These are phyloP conservation scores for Tragelaphus eurycerus DNA, from an alignment of 2,797 vertebrate genomes.

Conservation along the genomic window DNA sequence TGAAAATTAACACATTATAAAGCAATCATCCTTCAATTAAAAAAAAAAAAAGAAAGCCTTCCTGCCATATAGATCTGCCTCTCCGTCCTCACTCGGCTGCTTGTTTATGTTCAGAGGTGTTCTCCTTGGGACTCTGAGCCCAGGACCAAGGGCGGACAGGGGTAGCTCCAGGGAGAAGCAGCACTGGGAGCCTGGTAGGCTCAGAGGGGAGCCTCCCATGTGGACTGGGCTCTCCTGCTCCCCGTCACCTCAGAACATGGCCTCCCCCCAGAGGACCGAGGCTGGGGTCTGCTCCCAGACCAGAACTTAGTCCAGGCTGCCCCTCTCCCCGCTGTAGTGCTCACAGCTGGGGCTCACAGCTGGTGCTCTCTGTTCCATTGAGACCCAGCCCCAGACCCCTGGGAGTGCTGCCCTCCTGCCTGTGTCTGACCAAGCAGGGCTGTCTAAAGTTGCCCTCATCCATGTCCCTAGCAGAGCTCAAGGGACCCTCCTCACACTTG, in stretches of 20 bases:
- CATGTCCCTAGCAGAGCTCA: background rate
- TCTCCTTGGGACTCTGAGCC: background rate
- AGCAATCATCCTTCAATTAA: background rate
- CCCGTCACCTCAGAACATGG: background rate
- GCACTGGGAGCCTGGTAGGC: background rate
- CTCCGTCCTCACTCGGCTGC: rapidly evolving
- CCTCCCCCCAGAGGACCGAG: background rate
- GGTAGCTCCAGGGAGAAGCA: background rate
- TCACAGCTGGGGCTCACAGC: background rate
- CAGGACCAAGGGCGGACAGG: background rate
- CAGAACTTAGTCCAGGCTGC: background rate
- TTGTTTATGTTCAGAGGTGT: background rate
- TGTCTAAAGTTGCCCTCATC: background rate
- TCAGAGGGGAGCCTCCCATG: background rate
- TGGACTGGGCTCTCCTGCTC: background rate
- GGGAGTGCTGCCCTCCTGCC: background rate
- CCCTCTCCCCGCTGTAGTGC: no score
- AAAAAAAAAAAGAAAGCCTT: background rate
- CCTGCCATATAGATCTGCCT: background rate
- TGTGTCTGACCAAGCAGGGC: background rate
- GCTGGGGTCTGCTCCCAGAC: background rate
- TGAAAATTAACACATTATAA: background rate
- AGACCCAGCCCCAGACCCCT: background rate
- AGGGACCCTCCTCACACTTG: background rate
- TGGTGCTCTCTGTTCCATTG: background rate